Evolutionary conservation across 1,140 invertebrate species (phyloP).

Genomic region (Sesamia nonagrioides): DNA sequence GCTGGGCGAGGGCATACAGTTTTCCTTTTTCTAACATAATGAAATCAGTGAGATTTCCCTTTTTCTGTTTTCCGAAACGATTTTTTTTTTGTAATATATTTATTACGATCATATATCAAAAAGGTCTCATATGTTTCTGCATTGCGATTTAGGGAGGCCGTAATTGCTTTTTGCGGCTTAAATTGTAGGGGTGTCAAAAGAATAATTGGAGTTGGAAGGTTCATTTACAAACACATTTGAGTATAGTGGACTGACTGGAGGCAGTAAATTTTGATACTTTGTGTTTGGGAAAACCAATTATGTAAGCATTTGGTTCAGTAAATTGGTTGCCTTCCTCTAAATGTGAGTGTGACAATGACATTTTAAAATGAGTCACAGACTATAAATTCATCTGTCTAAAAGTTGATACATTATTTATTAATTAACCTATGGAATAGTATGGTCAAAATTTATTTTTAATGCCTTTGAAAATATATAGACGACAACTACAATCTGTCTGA

Average conservation of each 20-base stretch:
- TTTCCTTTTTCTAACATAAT: constrained; percentile 34
- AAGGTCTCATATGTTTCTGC: constrained; percentile 29
- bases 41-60: constrained; percentile 36
- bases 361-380: too few relatives aligned
- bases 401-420: too few relatives aligned
- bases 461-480: too few relatives aligned
- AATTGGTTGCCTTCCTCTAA: neutral
- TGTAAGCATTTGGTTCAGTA: neutral
- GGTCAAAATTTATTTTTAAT: too few relatives aligned
- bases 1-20: neutral
- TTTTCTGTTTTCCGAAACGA: constrained; percentile 29
- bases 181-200: constrained; percentile 22
- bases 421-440: too few relatives aligned
- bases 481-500: too few relatives aligned
- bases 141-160: constrained; percentile 10
- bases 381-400: too few relatives aligned
- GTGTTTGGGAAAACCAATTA: neutral
- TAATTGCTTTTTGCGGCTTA: constrained; percentile 34
- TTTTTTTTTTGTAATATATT: constrained; percentile 39
- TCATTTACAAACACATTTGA: constrained; percentile 5
- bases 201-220: constrained; percentile 12
- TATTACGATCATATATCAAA: constrained; percentile 47
- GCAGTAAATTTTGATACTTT: neutral
- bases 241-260: neutral
- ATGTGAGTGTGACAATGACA: too few relatives aligned